Evolutionary conservation across 2,113 vertebrate genomes (phyloP), one percentile per base, ranked within the genome.

Genomic region (Pipra filicauda): DNA sequence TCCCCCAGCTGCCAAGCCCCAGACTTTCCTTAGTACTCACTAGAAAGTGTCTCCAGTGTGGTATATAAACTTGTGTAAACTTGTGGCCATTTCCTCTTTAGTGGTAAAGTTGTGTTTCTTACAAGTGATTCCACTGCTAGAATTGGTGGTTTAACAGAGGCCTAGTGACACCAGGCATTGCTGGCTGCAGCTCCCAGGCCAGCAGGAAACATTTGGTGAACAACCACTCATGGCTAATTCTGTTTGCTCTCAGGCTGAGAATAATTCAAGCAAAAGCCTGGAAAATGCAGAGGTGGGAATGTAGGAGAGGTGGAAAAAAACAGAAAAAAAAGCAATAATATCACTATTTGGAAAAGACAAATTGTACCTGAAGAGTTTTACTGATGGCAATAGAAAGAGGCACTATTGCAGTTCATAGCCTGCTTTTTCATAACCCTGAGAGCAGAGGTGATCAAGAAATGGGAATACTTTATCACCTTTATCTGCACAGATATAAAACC

Each of bases 211-310:
- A 57, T 20, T 21, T n/a, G 31, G 55, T 57, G 20, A 33, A 57
- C 55, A 57, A 22, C 31, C 31, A 57, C 55, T 30, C 28, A 11
- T 58, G 55, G 20, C 10, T 62, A 39, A 39, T 18, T 62, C 88
- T 97, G 95, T 98, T 98, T 98, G 86, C 78, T 93, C 91, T 93
- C 4, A 2, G 8, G 86, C 92, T 86, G 74, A 27, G 87, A 64
- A 27, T 58, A 87, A 89, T 64, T 88, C 78, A 78, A 86, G 90
- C 49, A 78, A 96, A 96, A 78, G 21, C 55, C 82, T 71, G 88
- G 94, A 89, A 97, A 96, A 95, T 52, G 59, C 19, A 61, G 21
- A 43, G 61, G 52, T 41, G 71, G 72, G 44, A 6, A 49, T 48
- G 49, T 28, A 55, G 72, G 55, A 83, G 79, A 58, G 41, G 51